Evolutionary conservation across 92 coral and sea anemone genomes (phyloP).

Genomic region (Porites divaricata): DNA sequence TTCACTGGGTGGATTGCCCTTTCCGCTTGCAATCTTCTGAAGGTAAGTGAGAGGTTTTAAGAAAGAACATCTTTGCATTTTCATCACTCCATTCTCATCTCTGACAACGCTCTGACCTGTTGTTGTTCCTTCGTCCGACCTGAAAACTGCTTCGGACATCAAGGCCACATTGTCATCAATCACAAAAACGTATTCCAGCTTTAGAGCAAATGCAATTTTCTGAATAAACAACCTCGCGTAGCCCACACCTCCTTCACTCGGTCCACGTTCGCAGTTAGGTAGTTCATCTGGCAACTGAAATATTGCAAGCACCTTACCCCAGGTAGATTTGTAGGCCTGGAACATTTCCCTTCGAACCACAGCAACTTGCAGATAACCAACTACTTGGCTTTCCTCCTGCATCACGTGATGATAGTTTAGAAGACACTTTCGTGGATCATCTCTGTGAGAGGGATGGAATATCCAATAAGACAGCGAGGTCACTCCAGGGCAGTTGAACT

Average conservation of each 20-base stretch:
- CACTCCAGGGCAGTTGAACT: background rate
- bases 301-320: slow-evolving; percentile 56
- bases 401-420: slow-evolving; percentile 7
- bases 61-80: slow-evolving; percentile 47
- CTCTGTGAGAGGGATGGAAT: slow-evolving; percentile 62
- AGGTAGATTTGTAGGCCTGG: slow-evolving; percentile 31
- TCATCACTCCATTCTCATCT: slow-evolving; percentile 44
- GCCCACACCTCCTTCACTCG: slow-evolving; percentile 53
- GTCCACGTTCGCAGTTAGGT: slow-evolving; percentile 13
- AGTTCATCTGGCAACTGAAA: slow-evolving; percentile 41
- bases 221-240: slow-evolving; percentile 57
- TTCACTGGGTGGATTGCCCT: slow-evolving; percentile 1
- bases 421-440: slow-evolving; percentile 47
- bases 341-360: slow-evolving; percentile 52
- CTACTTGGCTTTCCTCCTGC: background rate
- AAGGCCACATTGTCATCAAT: slow-evolving; percentile 56
- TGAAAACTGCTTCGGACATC: slow-evolving; percentile 51
- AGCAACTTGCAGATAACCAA: slow-evolving; percentile 43
- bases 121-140: background rate
- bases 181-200: slow-evolving; percentile 53
- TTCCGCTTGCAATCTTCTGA: slow-evolving; percentile 45
- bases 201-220: slow-evolving; percentile 33
- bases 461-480: slow-evolving; percentile 37
- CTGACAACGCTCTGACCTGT: slow-evolving; percentile 2
- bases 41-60: slow-evolving; percentile 37